These are phyloP conservation scores for Amiota mariae DNA, from an alignment of 2,888 invertebrate species.

Conservation along the genomic window DNA sequence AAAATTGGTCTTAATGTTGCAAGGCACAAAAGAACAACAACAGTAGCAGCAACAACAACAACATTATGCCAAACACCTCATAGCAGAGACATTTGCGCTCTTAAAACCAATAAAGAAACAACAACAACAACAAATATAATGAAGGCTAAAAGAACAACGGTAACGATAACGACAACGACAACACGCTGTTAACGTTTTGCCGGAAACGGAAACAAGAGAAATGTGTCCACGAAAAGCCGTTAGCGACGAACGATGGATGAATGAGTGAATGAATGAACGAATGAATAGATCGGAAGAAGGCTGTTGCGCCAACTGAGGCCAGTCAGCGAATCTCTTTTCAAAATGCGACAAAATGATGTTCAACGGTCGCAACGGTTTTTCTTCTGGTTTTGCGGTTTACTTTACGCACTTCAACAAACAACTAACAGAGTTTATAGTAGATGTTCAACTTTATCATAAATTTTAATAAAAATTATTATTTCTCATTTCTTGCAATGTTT, in stretches of 20 bases:
- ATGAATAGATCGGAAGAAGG: not conserved
- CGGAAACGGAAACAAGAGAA: constrained; percentile 32
- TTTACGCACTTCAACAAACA: not conserved
- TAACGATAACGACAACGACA: too few relatives aligned
- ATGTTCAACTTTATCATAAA: constrained; percentile 12
- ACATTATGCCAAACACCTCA: not conserved
- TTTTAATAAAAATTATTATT: constrained; percentile 27
- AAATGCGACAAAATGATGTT: not conserved
- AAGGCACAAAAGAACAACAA: not conserved
- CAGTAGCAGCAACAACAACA: not conserved
- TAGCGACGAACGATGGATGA: not conserved
- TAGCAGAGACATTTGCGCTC: constrained; percentile 10
- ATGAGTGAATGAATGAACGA: not conserved
- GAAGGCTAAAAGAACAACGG: not conserved
- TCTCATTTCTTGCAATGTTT: constrained; percentile 1
- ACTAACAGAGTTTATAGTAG: not conserved
- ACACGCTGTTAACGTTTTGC: constrained; percentile 20
- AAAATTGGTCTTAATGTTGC: constrained; percentile 15
- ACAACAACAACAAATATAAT: not conserved
- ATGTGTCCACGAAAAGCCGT: constrained; percentile 37
- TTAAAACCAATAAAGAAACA: constrained; percentile 10
- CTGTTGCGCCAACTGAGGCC: not conserved
- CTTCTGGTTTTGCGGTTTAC: not conserved
- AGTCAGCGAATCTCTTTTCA: not conserved
- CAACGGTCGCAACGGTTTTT: not conserved